Percentiles rank a stretch among this genome's conserved stretches.
Conservation (phyloP, 2,797 vertebrate genomes). For the Propithecus deckenii region DNA sequence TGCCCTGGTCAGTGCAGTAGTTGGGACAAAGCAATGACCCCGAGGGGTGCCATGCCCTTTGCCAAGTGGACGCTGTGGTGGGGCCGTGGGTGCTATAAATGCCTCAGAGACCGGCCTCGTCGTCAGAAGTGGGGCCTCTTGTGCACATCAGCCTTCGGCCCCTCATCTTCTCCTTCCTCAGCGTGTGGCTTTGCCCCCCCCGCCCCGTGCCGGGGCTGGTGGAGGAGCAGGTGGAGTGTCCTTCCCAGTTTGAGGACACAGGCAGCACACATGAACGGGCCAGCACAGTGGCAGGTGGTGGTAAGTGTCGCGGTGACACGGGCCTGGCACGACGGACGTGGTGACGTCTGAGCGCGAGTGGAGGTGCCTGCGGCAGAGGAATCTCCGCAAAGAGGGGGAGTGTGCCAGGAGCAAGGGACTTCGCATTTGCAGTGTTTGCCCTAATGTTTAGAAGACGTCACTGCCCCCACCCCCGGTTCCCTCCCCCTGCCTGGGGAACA, state of each 20-base stretch:
- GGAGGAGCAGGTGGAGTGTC: fast-evolving
- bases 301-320: fast-evolving
- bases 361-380: fast-evolving
- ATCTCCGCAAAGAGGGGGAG: fast-evolving
- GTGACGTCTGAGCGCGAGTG: fast-evolving
- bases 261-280: fast-evolving
- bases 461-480: fast-evolving
- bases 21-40: fast-evolving
- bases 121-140: fast-evolving
- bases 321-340: fast-evolving
- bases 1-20: fast-evolving
- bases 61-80: fast-evolving
- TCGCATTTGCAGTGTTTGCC: background rate
- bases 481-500: background rate
- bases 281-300: background rate
- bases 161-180: fast-evolving
- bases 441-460: background rate
- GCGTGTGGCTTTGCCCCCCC: fast-evolving
- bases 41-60: fast-evolving
- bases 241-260: fast-evolving
- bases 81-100: fast-evolving
- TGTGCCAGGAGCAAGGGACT: background rate
- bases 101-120: fast-evolving
- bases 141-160: fast-evolving
- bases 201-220: background rate